phyloP scores from a whole-genome alignment of 2,888 invertebrate genomes.

The Cephus nigrinus region DNA sequence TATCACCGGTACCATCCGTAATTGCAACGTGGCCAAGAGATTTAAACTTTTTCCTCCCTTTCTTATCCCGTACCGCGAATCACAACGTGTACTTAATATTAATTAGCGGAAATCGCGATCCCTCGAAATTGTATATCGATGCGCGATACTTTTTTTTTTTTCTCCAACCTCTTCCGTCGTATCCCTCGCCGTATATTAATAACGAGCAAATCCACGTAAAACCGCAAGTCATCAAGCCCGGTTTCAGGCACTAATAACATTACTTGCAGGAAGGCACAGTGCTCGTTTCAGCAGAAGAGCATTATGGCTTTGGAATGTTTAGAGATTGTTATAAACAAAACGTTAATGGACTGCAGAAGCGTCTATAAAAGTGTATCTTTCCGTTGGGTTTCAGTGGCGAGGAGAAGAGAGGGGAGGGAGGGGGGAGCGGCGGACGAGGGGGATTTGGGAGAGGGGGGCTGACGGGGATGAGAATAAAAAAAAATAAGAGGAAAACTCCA shows the following conservation, averaged over 20 bases:
- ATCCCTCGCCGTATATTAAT: background rate
- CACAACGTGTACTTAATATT: background rate
- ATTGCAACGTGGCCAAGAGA: background rate
- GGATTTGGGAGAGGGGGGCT: background rate
- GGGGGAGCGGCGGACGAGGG: background rate
- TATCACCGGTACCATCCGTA: background rate
- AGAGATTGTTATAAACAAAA: slow-evolving; percentile 61
- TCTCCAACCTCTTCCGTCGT: background rate
- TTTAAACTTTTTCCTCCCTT: background rate
- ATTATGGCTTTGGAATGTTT: slow-evolving; percentile 61
- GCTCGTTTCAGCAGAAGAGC: slow-evolving; percentile 40
- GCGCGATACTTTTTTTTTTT: background rate
- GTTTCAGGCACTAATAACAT: slow-evolving; percentile 31
- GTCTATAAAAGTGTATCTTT: slow-evolving; percentile 48
- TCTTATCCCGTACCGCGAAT: background rate
- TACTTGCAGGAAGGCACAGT: slow-evolving; percentile 32
- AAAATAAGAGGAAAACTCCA: background rate
- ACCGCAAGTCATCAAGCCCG: slow-evolving; percentile 39
- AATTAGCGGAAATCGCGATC: background rate
- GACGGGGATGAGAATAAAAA: background rate
- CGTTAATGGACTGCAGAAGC: slow-evolving; percentile 65
- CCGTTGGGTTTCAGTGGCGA: slow-evolving; percentile 10
- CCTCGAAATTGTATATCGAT: background rate
- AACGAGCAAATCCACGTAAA: slow-evolving; percentile 16
- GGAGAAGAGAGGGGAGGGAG: background rate